A percentile compares a stretch with the other conserved stretches of the same genome.
Evolutionary conservation across 2,797 vertebrate species (phyloP).

Genomic region (Pristis pectinata): DNA sequence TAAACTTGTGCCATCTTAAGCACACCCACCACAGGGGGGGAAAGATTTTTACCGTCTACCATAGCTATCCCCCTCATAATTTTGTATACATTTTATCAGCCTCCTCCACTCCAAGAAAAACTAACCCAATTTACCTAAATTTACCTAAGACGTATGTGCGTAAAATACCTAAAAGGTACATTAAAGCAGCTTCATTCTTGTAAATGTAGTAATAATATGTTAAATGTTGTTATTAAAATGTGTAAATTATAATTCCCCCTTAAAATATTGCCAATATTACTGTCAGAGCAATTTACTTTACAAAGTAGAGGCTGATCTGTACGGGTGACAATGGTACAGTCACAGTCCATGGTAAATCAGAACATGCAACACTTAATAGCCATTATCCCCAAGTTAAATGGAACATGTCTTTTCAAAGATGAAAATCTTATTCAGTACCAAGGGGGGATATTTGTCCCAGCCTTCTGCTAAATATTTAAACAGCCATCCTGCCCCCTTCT

Average conservation of each 20-base stretch:
- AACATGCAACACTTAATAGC: neutral
- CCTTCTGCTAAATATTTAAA: neutral
- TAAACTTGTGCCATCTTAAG: too few species aligned
- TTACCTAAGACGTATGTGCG: too few species aligned
- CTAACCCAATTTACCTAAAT: too few species aligned
- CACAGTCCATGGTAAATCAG: neutral
- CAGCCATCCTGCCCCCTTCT: neutral
- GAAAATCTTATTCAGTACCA: neutral
- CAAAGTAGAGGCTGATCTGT: neutral
- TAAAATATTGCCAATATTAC: neutral
- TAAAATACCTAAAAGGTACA: neutral
- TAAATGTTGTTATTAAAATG: neutral
- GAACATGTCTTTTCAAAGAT: neutral
- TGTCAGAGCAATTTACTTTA: too few species aligned
- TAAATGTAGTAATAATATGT: neutral
- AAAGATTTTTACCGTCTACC: too few species aligned
- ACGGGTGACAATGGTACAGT: neutral
- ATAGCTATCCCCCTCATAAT: too few species aligned
- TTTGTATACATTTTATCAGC: too few species aligned
- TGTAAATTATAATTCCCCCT: neutral
- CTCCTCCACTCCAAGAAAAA: too few species aligned
- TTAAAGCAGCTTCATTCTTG: neutral
- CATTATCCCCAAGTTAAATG: neutral
- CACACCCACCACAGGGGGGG: too few species aligned
- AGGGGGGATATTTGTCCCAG: neutral